A percentile compares a stretch with the other conserved stretches of the same genome.
Conservation (phyloP, 23 tunicate genomes). For the Styela clava region DNA sequence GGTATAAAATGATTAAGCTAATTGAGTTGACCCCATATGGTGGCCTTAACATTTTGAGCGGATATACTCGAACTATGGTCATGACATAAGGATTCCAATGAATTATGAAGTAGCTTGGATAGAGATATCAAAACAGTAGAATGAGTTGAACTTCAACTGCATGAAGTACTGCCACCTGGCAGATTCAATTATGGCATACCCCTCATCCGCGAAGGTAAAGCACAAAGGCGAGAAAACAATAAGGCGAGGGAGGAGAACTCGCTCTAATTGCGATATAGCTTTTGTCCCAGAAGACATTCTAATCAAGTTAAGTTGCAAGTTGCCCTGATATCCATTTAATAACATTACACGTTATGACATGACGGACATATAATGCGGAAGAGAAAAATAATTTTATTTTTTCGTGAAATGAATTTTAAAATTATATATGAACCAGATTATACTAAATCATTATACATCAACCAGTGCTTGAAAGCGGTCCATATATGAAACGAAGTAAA, state of each 20-base stretch:
- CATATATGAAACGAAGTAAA: no score
- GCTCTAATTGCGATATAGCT: background rate
- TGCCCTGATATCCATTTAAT: slow-evolving; percentile 11
- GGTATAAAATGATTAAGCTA: background rate
- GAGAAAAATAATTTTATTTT: background rate
- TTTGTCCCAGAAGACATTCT: background rate
- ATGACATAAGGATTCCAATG: background rate
- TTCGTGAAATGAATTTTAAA: no score
- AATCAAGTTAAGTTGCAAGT: slow-evolving; percentile 9
- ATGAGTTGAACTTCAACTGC: slow-evolving; percentile 26
- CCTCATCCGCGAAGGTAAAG: background rate
- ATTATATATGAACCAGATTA: no score
- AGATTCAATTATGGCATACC: slow-evolving; percentile 17
- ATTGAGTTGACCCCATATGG: background rate
- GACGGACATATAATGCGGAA: background rate
- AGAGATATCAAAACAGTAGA: background rate
- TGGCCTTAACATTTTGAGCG: background rate
- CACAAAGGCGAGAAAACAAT: background rate
- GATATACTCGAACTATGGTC: background rate
- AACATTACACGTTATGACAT: slow-evolving; percentile 5
- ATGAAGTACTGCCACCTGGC: slow-evolving; percentile 11
- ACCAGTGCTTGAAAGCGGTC: no score
- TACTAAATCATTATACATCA: no score
- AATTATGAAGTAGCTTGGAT: background rate
- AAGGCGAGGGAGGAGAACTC: background rate